phyloP scores from a whole-genome alignment of 2,888 invertebrate genomes.

The Ectemnius cavifrons region DNA sequence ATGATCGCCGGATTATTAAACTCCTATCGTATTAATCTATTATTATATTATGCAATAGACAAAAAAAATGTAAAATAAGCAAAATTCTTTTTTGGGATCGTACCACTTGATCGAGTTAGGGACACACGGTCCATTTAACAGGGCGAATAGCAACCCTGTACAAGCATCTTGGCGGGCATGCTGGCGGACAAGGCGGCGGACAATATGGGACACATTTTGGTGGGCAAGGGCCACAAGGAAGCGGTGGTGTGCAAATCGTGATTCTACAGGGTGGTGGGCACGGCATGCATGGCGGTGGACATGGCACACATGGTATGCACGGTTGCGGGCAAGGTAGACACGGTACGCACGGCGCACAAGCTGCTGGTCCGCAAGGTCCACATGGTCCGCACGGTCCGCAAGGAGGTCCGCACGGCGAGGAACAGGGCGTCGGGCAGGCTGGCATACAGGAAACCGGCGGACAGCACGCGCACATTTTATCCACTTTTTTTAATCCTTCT shows the following conservation, averaged over 20 bases:
- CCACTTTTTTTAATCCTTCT: too few relatives aligned
- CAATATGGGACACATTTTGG: constrained; percentile 65
- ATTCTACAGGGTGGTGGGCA: constrained; percentile 63
- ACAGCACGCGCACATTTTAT: too few relatives aligned
- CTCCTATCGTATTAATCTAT: background rate
- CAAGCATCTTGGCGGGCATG: constrained; percentile 55
- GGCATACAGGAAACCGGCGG: too few relatives aligned
- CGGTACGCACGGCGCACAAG: constrained; percentile 61
- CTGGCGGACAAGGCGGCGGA: constrained; percentile 47
- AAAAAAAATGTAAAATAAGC: too few relatives aligned
- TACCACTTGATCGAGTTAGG: constrained; percentile 27
- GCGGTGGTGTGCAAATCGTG: constrained; percentile 66
- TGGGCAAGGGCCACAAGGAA: constrained; percentile 66
- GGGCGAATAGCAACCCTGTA: constrained; percentile 47
- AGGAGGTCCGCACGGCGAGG: constrained; percentile 63
- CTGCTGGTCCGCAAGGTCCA: constrained; percentile 61
- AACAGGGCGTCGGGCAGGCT: constrained; percentile 69
- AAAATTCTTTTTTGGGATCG: background rate
- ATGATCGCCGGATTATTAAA: background rate
- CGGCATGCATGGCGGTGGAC: constrained; percentile 53
- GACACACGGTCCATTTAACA: constrained; percentile 48
- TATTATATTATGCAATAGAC: background rate
- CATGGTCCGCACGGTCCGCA: constrained; percentile 8
- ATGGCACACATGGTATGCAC: constrained; percentile 54
- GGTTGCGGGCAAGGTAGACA: constrained; percentile 52